Evolutionary conservation across 30 jellyfish, hydroid and myxozoan species (phyloP), one percentile per base, ranked within the genome.

Genomic region (Clytia hemisphaerica): DNA sequence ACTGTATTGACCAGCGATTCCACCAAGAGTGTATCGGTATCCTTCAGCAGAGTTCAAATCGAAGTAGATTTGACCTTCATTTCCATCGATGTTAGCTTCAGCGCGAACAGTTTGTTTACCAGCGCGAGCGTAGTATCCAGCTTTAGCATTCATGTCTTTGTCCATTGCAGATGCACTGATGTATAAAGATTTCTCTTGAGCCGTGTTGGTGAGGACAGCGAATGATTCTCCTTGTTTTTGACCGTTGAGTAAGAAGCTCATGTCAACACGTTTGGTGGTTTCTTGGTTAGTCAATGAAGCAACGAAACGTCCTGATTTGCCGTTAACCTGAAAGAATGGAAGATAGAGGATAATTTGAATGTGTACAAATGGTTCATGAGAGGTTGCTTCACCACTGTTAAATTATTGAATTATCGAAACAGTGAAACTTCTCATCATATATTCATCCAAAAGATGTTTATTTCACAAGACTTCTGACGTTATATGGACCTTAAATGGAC

Each of bases 1-100:
- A 45, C 26, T 32, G 49, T 69, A 65, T 22, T 37, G 19, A 6
- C 78, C 78, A 44, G 67, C 67, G 25, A 19, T 37, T 12, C 49
- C 78, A 35, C 78, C 78, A 65, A 65, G 68, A 9, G 70, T 65
- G 14, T 35, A 16, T 36, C 63, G 37, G 78, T 65, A 65, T 26
- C 78, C 78, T 65, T 32, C 63, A 37, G 71, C 63, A 16, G 45
- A 1, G 72, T 65, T 1, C 15, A 65, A 3, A 3, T 45, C 26
- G 34, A 65, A 61, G 33, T 37, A 65, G 25, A 37, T 63, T 37
- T 65, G 37, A 21, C 45, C 59, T 37, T 65, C 29, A 7, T 37
- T 47, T 69, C 75, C 81, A 47, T 24, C 26, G 27, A 45, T 54
- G 28, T 69, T 42, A 49, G 49, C 29, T 22, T 53, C 49, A 7